Conservation (phyloP, 2,797 vertebrate genomes). For the Calcarius lapponicus region DNA sequence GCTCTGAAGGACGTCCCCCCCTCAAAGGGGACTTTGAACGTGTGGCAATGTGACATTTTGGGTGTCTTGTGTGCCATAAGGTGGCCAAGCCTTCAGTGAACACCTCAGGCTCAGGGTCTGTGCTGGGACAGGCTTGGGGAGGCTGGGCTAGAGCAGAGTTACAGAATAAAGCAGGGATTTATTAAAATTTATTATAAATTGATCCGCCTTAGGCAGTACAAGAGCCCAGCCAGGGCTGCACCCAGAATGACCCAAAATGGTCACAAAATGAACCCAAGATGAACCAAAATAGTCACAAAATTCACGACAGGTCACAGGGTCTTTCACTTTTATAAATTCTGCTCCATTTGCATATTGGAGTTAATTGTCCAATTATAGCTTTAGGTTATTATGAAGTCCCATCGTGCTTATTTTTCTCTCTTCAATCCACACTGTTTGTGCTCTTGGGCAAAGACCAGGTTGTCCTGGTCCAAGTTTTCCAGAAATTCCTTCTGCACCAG, state of each 20-base stretch:
- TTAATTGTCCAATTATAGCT: no score
- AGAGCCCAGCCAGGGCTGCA: not conserved
- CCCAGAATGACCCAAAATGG: not conserved
- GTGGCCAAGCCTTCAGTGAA: not conserved
- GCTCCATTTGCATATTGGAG: no score
- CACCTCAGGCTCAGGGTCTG: not conserved
- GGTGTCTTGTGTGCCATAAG: rapidly evolving
- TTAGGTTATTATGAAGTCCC: no score
- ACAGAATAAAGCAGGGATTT: not conserved
- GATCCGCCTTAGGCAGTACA: not conserved
- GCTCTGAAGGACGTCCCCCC: no score
- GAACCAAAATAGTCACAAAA: no score
- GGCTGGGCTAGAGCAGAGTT: no score
- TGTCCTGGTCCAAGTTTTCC: not conserved
- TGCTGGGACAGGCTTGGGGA: not conserved
- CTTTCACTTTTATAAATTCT: no score
- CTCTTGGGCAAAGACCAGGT: not conserved
- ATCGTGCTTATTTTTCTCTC: no score
- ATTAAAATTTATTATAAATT: not conserved
- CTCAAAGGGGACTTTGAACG: not conserved
- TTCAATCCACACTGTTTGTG: no score
- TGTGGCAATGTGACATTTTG: rapidly evolving
- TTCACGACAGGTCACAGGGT: no score
- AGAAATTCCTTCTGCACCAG: not conserved
- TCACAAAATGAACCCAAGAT: no score